Evolutionary conservation across 2,888 invertebrate species (phyloP).

Genomic region (Alcis repandata): DNA sequence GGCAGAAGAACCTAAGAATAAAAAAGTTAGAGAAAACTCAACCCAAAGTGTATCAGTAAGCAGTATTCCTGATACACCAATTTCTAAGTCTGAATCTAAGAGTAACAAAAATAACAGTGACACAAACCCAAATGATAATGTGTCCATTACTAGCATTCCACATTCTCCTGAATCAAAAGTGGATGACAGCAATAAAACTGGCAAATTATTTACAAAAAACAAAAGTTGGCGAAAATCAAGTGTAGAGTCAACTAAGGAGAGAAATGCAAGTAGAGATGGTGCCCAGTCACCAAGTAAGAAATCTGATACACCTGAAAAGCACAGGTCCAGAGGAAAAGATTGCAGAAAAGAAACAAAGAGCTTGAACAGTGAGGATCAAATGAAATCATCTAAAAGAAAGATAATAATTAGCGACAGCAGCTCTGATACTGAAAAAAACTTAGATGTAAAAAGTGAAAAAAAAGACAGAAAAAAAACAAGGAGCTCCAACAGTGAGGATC

Average conservation of each 20-base stretch:
- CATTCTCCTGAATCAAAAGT: conserved; percentile 18
- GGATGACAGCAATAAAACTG: conserved; percentile 5
- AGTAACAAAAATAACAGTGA: conserved; percentile 10
- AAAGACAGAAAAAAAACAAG: neutral
- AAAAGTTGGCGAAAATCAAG: conserved; percentile 8
- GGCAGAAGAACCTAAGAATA: conserved; percentile 22
- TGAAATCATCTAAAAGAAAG: conserved; percentile 51
- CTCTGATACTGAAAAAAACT: conserved; percentile 52
- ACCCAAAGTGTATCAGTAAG: conserved; percentile 1
- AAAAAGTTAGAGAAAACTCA: conserved; percentile 6
- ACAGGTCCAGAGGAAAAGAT: neutral
- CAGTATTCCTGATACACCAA: conserved; percentile 18
- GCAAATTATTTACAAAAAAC: neutral
- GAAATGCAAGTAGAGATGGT: conserved; percentile 21
- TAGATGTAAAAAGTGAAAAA: conserved; percentile 16
- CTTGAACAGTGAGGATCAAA: conserved; percentile 21
- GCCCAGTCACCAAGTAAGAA: conserved; percentile 10
- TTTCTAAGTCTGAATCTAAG: neutral
- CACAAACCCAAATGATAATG: conserved; percentile 13
- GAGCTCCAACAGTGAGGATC: conserved; percentile 15
- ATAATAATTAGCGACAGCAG: conserved; percentile 53
- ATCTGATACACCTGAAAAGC: conserved; percentile 12
- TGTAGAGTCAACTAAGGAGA: conserved; percentile 6
- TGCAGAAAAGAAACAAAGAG: neutral
- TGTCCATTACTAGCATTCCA: conserved; percentile 25